Evolutionary conservation across 1,140 invertebrate species (phyloP), one percentile per base, ranked within the genome.

Genomic region (Sinonovacula constricta): DNA sequence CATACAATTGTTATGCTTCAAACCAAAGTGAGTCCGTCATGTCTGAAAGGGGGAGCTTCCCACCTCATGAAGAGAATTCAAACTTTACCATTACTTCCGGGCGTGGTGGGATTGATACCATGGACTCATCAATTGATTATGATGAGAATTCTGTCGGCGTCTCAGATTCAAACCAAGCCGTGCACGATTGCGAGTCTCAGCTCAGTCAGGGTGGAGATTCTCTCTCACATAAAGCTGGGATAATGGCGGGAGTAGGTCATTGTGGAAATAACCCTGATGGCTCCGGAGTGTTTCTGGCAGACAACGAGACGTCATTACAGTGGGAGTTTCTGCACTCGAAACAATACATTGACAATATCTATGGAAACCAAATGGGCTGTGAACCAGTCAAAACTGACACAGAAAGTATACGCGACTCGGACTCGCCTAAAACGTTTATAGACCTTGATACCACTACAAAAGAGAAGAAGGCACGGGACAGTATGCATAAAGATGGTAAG

Each of bases 321-420:
- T 76, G 72, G 72, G 72, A 76, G 22, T 76, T 76, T 33, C 51
- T 76, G 15, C 72, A 76, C 51, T 76, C 72, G n/a, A 76, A 76
- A 39, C 72, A 76, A 33, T 76, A 76, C 36, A 67, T 76, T 34
- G 72, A 76, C 53, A 76, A 76, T 65, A 76, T 76, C 10, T 76
- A 76, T 49, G 59, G 71, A 10, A 53, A 39, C 36, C 62, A 67
- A 26, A 57, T 66, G 10, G 62, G 72, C 30, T 76, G 72, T 67
- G 72, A 66, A 36, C 18, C 60, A 26, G 72, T 76, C 1, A 76
- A 76, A 57, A 76, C 34, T 59, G 72, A 76, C 24, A 24, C 26
- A 60, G 72, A 76, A 18, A 53, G 31, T n/a, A 15, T 76, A 14
- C 62, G 72, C 12, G 72, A 76, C n/a, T 57, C 72, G n/a, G 72